Evolutionary conservation across 2,113 vertebrate genomes (phyloP), one percentile per base, ranked within the genome.

Genomic region (Coreoperca whiteheadi): DNA sequence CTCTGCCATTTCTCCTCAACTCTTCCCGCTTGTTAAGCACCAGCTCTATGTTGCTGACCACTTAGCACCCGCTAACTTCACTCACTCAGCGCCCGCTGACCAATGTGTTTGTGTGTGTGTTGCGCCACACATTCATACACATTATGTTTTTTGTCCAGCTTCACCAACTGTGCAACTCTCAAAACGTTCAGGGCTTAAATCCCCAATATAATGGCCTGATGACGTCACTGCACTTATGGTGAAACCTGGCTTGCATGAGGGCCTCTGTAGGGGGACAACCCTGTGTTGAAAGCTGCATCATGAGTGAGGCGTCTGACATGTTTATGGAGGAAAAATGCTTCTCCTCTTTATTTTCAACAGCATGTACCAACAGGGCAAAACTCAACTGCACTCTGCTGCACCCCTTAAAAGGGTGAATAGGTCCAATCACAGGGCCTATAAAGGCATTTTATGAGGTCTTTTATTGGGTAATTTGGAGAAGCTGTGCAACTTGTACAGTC

Each of bases 211-310:
- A n/a, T n/a, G n/a, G n/a, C n/a, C n/a, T n/a, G n/a, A n/a, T n/a
- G n/a, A n/a, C n/a, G n/a, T n/a, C n/a, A n/a, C n/a, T n/a, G n/a
- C n/a, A n/a, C n/a, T n/a, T n/a, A n/a, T n/a, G 54, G 25, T 3
- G n/a, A 51, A n/a, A 57, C 68, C 74, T 56, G 56, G 18, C 95
- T 94, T 94, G 90, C 88, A 91, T 93, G 84, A 83, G 43, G 66
- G 72, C 56, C 54, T 86, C 67, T 23, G 61, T n/a, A n/a, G n/a
- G 61, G 67, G 74, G 77, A 86, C 50, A 83, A 54, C 69, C 71
- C 54, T 39, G 79, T n/a, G 68, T 79, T 82, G 32, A 85, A 63
- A 74, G 74, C 30, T 66, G 69, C 12, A 12, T 73, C 56, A 34
- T 6, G 10, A 61, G 37, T 54, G 41, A 57, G 6, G 48, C 63